A percentile compares a stretch with the other conserved stretches of the same genome.
Evolutionary conservation across 2,113 vertebrate genomes (phyloP).

Genomic region (Phylloscopus trochiloides): DNA sequence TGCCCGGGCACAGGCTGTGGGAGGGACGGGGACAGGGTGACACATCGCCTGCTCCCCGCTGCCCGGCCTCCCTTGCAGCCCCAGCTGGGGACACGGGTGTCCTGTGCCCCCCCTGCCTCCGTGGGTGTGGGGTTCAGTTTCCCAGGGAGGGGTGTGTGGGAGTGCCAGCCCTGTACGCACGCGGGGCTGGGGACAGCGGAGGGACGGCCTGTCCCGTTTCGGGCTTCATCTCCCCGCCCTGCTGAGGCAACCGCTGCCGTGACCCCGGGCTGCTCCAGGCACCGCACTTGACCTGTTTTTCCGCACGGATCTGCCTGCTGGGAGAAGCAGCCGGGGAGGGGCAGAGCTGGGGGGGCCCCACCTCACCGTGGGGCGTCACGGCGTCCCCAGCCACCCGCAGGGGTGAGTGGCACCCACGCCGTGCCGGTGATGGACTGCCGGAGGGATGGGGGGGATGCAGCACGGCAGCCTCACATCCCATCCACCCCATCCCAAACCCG

Average conservation of each 20-base stretch:
- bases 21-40: not conserved
- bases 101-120: no score
- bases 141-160: rapidly evolving
- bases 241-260: not conserved
- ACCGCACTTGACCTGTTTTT: constrained; percentile 31
- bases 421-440: rapidly evolving
- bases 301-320: not conserved
- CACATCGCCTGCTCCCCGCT: not conserved
- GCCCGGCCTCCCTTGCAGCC: not conserved
- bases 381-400: not conserved
- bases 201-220: not conserved
- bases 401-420: not conserved
- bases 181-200: rapidly evolving
- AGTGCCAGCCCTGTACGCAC: not conserved
- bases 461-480: not conserved
- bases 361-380: not conserved
- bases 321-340: not conserved
- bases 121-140: not conserved
- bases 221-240: not conserved
- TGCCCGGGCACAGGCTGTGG: not conserved
- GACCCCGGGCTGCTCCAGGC: not conserved
- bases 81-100: not conserved
- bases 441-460: not conserved
- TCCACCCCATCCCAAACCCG: not conserved
- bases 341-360: not conserved